These are phyloP conservation scores for Borostomias antarcticus DNA, from an alignment of 2,797 vertebrate genomes.

Conservation along the genomic window DNA sequence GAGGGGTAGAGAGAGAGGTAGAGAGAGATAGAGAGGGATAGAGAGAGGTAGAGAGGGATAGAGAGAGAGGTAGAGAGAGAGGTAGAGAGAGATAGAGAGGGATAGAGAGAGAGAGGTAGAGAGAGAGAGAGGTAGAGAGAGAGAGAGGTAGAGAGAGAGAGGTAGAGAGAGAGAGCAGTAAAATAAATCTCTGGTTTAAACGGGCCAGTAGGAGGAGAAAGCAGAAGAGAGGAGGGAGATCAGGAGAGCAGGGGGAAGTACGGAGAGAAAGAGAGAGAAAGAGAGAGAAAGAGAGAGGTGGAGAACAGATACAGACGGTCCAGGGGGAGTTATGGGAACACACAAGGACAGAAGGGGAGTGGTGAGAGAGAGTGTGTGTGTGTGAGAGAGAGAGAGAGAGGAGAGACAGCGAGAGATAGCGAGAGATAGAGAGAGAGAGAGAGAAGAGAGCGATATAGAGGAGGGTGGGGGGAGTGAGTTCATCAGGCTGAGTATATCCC, in stretches of 20 bases:
- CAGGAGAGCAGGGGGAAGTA: background rate
- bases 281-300: constrained; percentile 21
- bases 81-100: background rate
- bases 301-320: background rate
- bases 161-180: background rate
- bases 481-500: background rate
- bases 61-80: constrained; percentile 16
- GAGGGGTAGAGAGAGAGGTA: background rate
- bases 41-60: background rate
- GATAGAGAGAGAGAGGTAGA: background rate
- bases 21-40: background rate
- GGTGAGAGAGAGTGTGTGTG: background rate
- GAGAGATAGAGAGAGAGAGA: constrained; percentile 1
- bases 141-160: background rate
- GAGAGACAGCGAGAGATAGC: constrained; percentile 11
- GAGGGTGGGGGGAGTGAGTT: background rate
- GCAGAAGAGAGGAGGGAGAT: background rate
- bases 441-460: constrained; percentile 11
- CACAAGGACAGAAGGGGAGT: background rate
- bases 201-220: background rate
- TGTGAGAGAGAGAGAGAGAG: background rate
- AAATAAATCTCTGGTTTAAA: too few species aligned
- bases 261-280: background rate
- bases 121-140: background rate
- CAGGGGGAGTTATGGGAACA: background rate